Evolutionary conservation across 2,113 vertebrate species (phyloP), one percentile per base, ranked within the genome.

Genomic region (Nerophis lumbriciformis): DNA sequence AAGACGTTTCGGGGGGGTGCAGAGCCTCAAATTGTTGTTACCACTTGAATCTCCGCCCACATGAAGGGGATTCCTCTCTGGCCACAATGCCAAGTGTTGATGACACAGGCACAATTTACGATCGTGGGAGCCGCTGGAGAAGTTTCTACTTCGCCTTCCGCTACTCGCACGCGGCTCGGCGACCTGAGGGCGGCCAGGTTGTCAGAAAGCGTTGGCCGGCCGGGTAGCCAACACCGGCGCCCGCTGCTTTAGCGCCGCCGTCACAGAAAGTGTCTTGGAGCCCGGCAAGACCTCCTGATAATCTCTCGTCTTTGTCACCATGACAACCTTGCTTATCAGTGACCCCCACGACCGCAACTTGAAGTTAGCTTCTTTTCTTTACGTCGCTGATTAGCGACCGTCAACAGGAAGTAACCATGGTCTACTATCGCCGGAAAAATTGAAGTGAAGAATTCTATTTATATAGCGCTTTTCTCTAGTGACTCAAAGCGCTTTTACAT

Each of bases 291-390:
- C 21, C 28, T 28, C 28, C 28, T 42, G 83, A 82, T 85, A 86
- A 85, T 76, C 74, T 65, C 80, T 77, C 55, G 68, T 71, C 72
- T 1, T 68, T 71, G 79, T 80, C 63, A 6, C 72, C 76, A 49
- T 36, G 63, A 67, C 65, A 28, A 58, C 47, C 0, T 70, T 70
- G 76, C 78, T 87, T 87, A 88, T 88, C 85, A 86, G 80, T 48
- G 5, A 58, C 70, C 69, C 66, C 5, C 63, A 28, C 28, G 28
- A 28, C 28, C 28, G 28, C 28, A 28, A 28, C 28, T n/a, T n/a
- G 10, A 45, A 45, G 42, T 45, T 45, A 12, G 42, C 42, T 45
- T 45, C 42, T 45, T 45, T 45, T 45, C 42, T 12, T 4, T 11
- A 45, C 11, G 42, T 45, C 10, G 42, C 4, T 45, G 42, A 45